Conservation (phyloP, 2,113 vertebrate species). For the Talpa occidentalis region DNA sequence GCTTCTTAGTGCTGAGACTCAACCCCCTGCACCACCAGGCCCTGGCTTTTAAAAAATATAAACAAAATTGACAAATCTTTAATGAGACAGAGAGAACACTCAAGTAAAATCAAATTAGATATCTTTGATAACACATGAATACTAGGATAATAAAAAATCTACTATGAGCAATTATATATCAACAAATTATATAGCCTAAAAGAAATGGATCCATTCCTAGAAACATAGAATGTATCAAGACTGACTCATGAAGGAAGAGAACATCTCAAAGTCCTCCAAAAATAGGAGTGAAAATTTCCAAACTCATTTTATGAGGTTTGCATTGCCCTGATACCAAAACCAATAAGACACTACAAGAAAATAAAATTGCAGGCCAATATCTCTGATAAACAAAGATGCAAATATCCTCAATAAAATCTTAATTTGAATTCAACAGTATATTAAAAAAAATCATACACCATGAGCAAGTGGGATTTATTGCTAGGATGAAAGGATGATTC, state of each 20-base stretch:
- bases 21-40: too few species aligned
- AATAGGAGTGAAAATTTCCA: too few species aligned
- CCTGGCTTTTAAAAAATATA: too few species aligned
- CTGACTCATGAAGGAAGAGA: background rate
- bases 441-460: background rate
- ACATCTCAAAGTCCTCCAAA: background rate
- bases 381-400: background rate
- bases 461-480: background rate
- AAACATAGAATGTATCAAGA: background rate
- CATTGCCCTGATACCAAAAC: too few species aligned
- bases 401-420: background rate
- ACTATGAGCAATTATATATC: background rate
- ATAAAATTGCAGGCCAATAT: background rate
- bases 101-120: too few species aligned
- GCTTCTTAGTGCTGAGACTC: too few species aligned
- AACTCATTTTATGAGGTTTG: too few species aligned
- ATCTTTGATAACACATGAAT: background rate
- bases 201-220: background rate
- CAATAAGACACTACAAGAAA: background rate
- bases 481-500: background rate
- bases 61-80: too few species aligned
- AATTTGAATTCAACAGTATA: background rate
- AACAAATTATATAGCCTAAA: background rate
- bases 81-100: too few species aligned
- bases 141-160: background rate